Conservation (phyloP, 1,140 invertebrate genomes). For the Bombus affinis region DNA sequence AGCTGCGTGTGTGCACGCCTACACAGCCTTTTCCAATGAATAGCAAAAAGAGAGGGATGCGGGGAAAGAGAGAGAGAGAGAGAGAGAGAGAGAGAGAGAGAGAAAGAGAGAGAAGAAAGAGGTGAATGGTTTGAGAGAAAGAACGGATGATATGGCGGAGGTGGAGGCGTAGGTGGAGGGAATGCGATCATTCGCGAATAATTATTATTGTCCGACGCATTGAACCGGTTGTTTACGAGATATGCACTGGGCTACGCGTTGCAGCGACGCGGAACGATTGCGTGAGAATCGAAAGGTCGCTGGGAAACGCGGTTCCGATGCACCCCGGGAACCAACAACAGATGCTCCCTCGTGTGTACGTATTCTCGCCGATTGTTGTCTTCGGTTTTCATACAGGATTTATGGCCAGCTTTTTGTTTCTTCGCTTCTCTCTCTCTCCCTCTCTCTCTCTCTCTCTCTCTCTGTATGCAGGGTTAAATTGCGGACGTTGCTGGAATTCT, state of each 20-base stretch:
- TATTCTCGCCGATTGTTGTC: slow-evolving; percentile 7
- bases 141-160: neutral
- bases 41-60: slow-evolving; percentile 40
- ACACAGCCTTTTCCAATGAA: slow-evolving; percentile 33
- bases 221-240: slow-evolving; percentile 54
- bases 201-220: slow-evolving; percentile 55
- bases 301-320: slow-evolving; percentile 3
- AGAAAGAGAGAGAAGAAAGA: neutral
- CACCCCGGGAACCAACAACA: slow-evolving; percentile 10
- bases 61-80: neutral
- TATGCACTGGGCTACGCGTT: slow-evolving; percentile 17
- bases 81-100: neutral
- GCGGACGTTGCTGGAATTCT: neutral
- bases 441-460: no score
- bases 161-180: neutral
- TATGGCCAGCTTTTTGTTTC: neutral
- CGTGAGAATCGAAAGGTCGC: slow-evolving; percentile 39
- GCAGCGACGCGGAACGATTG: slow-evolving; percentile 35
- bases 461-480: neutral
- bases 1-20: slow-evolving; percentile 46
- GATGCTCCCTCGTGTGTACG: neutral
- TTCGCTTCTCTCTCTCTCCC: neutral
- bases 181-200: slow-evolving; percentile 50
- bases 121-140: neutral
- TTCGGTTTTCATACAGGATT: slow-evolving; percentile 13